Conservation (phyloP, 1,140 invertebrate species). For the Bilobella aurantiaca region DNA sequence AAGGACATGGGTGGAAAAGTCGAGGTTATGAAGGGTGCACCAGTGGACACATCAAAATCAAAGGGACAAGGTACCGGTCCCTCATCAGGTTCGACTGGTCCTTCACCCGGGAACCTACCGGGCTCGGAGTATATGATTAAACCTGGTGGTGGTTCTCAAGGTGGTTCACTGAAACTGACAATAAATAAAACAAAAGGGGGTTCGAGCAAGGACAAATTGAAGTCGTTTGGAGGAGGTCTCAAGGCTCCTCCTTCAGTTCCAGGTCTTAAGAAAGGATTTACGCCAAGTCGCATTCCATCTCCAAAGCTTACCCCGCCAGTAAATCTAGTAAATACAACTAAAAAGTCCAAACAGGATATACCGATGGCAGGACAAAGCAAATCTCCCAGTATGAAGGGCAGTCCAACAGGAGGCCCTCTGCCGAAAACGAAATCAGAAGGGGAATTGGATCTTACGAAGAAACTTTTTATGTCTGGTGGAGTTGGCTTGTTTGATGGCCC, state of each 20-base stretch:
- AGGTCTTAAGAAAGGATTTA: constrained; percentile 3
- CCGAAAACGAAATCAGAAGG: constrained; percentile 32
- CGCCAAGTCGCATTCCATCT: background rate
- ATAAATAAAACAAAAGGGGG: constrained; percentile 62
- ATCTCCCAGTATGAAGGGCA: constrained; percentile 37
- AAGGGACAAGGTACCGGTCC: background rate
- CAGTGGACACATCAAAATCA: constrained; percentile 6
- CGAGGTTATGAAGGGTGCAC: constrained; percentile 21
- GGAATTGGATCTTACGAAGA: constrained; percentile 29
- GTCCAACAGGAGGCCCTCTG: constrained; percentile 41
- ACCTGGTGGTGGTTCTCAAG: constrained; percentile 57
- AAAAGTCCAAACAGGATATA: background rate
- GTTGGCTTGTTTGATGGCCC: constrained; percentile 23
- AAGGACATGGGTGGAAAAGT: constrained; percentile 11
- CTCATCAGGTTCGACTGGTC: background rate
- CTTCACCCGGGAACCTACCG: background rate
- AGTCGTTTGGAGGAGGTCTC: background rate
- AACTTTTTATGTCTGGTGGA: constrained; percentile 27
- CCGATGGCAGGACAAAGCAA: background rate
- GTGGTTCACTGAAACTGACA: constrained; percentile 63
- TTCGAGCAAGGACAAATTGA: background rate
- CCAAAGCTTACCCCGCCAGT: background rate
- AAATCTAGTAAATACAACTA: background rate
- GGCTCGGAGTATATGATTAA: constrained; percentile 68
- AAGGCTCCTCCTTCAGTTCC: background rate